These are phyloP conservation scores for Spialia ferax DNA, from an alignment of 2,888 invertebrate genomes.

Conservation along the genomic window DNA sequence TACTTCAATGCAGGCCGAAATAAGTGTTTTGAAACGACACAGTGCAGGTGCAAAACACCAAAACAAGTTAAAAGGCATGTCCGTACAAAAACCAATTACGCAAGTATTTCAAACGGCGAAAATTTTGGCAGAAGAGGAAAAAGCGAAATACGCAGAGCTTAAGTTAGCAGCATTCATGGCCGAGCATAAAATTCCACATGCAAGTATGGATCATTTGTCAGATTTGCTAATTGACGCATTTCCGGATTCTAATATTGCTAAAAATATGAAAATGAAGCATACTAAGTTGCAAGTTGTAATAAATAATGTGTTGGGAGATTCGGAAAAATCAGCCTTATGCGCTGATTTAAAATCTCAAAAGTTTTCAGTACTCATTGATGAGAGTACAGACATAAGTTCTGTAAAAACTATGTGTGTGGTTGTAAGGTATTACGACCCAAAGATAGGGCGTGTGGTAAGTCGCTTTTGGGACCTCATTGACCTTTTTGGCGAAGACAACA, in stretches of 20 bases:
- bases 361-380: background rate
- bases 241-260: conserved; percentile 41
- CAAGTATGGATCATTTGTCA: conserved; percentile 40
- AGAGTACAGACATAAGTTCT: conserved; percentile 20
- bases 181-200: conserved; percentile 43
- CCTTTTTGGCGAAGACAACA: background rate
- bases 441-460: conserved; percentile 32
- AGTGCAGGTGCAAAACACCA: background rate
- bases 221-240: conserved; percentile 38
- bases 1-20: background rate
- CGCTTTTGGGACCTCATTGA: conserved; percentile 40
- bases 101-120: background rate
- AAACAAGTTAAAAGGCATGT: background rate
- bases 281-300: conserved; percentile 28
- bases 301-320: conserved; percentile 41
- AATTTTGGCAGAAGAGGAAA: conserved; percentile 9
- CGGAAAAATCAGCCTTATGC: conserved; percentile 42
- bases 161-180: conserved; percentile 43
- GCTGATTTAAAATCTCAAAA: background rate
- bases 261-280: conserved; percentile 40
- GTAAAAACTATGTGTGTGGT: conserved; percentile 41
- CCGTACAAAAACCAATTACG: background rate
- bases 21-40: background rate
- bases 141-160: conserved; percentile 13
- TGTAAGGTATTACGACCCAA: conserved; percentile 35